Percentiles rank a stretch among this genome's conserved stretches.
phyloP scores from a whole-genome alignment of 2,888 invertebrate genomes.

The Sarcophaga carnaria region DNA sequence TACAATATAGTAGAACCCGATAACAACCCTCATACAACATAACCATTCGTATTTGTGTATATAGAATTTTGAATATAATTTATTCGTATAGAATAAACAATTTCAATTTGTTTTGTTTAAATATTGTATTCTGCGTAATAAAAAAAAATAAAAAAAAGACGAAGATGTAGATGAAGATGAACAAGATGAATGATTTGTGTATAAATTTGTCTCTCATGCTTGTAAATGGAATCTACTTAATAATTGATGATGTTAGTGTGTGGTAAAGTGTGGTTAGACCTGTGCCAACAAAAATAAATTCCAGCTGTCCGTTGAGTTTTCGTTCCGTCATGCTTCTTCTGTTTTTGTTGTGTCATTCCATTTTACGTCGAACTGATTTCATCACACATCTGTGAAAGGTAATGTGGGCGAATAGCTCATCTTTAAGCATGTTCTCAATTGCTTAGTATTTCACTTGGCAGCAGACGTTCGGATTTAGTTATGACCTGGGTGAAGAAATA shows the following conservation, averaged over 20 bases:
- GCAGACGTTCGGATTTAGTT: neutral
- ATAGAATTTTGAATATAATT: slow-evolving; percentile 31
- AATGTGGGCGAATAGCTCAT: neutral
- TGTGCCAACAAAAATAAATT: slow-evolving; percentile 53
- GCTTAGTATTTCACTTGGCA: neutral
- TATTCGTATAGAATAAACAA: slow-evolving; percentile 40
- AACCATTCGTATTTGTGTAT: neutral
- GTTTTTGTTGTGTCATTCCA: neutral
- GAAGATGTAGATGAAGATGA: neutral
- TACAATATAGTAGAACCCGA: neutral
- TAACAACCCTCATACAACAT: slow-evolving; percentile 20
- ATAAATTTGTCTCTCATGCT: slow-evolving; percentile 33
- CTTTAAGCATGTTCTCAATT: neutral
- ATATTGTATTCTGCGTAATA: neutral
- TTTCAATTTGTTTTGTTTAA: slow-evolving; percentile 19
- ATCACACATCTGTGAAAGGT: slow-evolving; percentile 32
- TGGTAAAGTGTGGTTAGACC: slow-evolving; percentile 26
- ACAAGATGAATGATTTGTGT: slow-evolving; percentile 34
- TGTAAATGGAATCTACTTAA: slow-evolving; percentile 58
- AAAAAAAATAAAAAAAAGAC: too few relatives aligned
- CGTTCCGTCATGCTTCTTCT: slow-evolving; percentile 9
- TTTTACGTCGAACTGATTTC: slow-evolving; percentile 54
- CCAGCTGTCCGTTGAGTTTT: slow-evolving; percentile 3
- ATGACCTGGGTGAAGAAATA: slow-evolving; percentile 38
- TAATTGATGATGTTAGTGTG: slow-evolving; percentile 14